A percentile compares a stretch with the other conserved stretches of the same genome.
Conservation (phyloP, 1,140 invertebrate genomes). For the Eriosoma lanigerum region DNA sequence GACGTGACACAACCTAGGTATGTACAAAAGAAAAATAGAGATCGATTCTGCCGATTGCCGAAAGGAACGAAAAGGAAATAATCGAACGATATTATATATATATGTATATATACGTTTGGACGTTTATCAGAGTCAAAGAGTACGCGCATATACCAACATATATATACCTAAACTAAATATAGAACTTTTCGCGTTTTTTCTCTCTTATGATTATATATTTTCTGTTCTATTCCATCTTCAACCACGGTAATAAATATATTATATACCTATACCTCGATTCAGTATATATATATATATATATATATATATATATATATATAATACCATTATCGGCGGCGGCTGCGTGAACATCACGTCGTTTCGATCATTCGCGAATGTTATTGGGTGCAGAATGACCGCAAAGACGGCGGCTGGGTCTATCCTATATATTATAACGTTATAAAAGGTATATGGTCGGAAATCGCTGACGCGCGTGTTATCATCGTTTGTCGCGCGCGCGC, state of each 20-base stretch:
- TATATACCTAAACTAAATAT: neutral
- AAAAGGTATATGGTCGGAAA: neutral
- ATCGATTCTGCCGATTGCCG: neutral
- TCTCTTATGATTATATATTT: neutral
- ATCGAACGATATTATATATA: neutral
- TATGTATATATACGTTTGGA: neutral
- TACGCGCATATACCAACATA: neutral
- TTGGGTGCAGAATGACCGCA: neutral
- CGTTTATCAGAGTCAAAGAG: neutral
- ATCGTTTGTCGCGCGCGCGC: neutral
- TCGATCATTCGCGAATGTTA: neutral
- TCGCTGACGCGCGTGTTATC: slow-evolving; percentile 11
- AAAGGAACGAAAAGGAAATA: neutral
- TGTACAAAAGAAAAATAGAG: neutral
- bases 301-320: neutral
- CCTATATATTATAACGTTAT: no score
- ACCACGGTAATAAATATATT: neutral
- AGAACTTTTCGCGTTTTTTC: neutral
- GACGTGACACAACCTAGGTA: no score
- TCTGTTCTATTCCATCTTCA: neutral
- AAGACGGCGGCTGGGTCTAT: neutral
- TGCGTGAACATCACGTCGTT: neutral
- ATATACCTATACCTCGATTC: neutral
- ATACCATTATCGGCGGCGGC: neutral
- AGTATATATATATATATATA: neutral